These are phyloP conservation scores for Calidris pugnax DNA, from an alignment of 2,113 vertebrate species.

Conservation along the genomic window DNA sequence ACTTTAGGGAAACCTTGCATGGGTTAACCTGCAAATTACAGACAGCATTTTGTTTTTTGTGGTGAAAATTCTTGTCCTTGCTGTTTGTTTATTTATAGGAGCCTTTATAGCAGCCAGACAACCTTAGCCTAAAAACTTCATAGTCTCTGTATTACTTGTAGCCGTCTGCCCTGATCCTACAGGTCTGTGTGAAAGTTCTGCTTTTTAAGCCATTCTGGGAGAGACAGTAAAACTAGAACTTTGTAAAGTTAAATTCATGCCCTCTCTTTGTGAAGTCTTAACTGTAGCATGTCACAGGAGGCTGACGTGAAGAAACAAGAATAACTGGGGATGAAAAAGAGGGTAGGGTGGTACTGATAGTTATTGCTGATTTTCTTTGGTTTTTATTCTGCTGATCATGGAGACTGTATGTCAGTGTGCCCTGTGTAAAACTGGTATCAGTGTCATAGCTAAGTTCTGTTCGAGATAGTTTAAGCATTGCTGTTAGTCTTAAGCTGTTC, in stretches of 20 bases:
- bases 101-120: background rate
- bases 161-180: background rate
- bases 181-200: background rate
- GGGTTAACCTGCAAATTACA: background rate
- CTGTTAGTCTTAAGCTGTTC: background rate
- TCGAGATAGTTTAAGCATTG: background rate
- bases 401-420: background rate
- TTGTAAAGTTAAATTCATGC: background rate
- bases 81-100: background rate
- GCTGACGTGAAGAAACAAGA: background rate
- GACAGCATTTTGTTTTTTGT: background rate
- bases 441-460: background rate
- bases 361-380: background rate
- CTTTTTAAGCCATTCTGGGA: background rate
- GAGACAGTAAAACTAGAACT: background rate
- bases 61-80: background rate
- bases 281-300: background rate
- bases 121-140: background rate
- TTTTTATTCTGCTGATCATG: background rate
- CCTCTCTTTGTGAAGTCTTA: background rate
- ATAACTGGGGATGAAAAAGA: background rate
- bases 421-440: background rate
- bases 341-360: background rate
- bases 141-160: background rate
- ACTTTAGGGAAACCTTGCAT: background rate